These are phyloP conservation scores for Heliothis subflexa DNA, from an alignment of 1,140 invertebrate genomes.

Conservation along the genomic window DNA sequence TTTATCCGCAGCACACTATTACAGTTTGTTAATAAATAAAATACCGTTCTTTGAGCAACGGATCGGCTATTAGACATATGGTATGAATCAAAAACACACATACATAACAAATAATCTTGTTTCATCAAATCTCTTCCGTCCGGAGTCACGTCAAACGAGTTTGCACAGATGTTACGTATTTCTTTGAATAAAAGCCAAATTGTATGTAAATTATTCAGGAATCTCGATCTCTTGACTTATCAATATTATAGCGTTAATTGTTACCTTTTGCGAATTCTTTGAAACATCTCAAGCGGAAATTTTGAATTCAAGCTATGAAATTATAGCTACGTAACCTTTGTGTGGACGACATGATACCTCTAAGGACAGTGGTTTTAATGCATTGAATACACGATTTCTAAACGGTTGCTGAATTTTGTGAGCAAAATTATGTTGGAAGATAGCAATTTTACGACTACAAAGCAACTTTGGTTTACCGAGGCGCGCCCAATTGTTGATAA, in stretches of 20 bases:
- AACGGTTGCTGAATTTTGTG: background rate
- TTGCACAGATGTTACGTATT: conserved; percentile 18
- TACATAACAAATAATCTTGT: conserved; percentile 14
- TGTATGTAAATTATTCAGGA: conserved; percentile 39
- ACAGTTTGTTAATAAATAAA: background rate
- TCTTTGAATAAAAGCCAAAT: conserved; percentile 38
- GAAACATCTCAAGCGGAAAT: conserved; percentile 16
- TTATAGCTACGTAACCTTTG: conserved; percentile 10
- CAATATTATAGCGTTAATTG: conserved; percentile 29
- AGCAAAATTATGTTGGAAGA: background rate
- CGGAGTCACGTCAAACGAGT: conserved; percentile 21
- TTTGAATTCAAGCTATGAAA: background rate
- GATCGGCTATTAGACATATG: conserved; percentile 1
- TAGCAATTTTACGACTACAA: too few species aligned
- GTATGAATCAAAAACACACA: conserved; percentile 8
- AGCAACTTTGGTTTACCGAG: too few species aligned
- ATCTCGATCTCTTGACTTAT: conserved; percentile 34
- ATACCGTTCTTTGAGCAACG: background rate
- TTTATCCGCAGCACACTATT: background rate
- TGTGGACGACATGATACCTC: background rate
- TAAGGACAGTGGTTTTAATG: background rate
- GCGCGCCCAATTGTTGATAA: background rate
- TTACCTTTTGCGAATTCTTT: conserved; percentile 13
- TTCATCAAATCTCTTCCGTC: conserved; percentile 36
- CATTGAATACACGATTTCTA: background rate